A percentile compares a stretch with the other conserved stretches of the same genome.
Evolutionary conservation across 1,140 invertebrate species (phyloP).

Genomic region (Cepaea nemoralis): DNA sequence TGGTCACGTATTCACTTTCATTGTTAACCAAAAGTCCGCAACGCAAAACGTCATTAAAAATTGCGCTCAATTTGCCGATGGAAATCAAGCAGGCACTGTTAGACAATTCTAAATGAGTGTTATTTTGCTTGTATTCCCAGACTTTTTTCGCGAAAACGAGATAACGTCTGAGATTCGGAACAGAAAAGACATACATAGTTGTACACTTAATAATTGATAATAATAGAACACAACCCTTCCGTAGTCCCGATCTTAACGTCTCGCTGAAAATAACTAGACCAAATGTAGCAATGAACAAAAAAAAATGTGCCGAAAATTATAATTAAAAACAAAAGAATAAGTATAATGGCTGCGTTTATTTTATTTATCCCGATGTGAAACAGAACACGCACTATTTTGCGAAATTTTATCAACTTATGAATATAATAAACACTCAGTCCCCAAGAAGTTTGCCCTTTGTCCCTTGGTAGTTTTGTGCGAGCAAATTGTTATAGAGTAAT

Average conservation of each 20-base stretch:
- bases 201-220: too few relatives aligned
- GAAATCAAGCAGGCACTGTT: neutral
- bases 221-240: too few relatives aligned
- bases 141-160: too few relatives aligned
- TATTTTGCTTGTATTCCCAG: neutral
- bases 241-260: too few relatives aligned
- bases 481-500: neutral
- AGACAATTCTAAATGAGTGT: neutral
- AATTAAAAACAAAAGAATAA: too few relatives aligned
- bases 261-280: too few relatives aligned
- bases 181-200: too few relatives aligned
- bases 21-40: neutral
- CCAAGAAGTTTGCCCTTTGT: neutral
- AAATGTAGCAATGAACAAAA: neutral
- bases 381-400: neutral
- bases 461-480: neutral
- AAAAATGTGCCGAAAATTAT: too few relatives aligned
- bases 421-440: neutral
- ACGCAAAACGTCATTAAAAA: neutral
- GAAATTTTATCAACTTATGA: neutral
- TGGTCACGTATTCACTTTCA: neutral
- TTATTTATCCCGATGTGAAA: neutral
- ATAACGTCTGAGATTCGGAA: too few relatives aligned
- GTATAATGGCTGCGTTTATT: neutral
- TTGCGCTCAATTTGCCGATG: neutral